phyloP scores from a whole-genome alignment of 2,888 invertebrate genomes.

The Epinotia demarniana region DNA sequence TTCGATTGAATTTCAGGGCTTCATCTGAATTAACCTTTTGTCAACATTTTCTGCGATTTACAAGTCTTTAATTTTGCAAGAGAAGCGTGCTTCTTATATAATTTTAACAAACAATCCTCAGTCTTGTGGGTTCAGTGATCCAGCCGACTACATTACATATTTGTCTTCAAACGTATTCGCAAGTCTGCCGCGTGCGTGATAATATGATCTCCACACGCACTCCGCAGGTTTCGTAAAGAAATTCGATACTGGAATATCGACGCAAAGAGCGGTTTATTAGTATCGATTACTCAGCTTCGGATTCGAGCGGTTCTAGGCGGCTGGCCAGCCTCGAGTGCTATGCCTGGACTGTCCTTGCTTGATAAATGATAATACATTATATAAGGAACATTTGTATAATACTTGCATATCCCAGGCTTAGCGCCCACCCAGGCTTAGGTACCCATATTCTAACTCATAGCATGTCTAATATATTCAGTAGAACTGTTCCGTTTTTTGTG shows the following conservation, averaged over 20 bases:
- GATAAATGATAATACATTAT: constrained; percentile 23
- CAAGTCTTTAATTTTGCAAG: not conserved
- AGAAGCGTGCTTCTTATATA: not conserved
- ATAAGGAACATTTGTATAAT: constrained; percentile 8
- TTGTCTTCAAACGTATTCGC: constrained; percentile 1
- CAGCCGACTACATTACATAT: constrained; percentile 2
- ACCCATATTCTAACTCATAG: not conserved
- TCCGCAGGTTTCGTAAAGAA: constrained; percentile 45
- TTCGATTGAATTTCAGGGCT: not conserved
- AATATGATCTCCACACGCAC: constrained; percentile 42
- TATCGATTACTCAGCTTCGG: constrained; percentile 57
- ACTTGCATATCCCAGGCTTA: constrained; percentile 5
- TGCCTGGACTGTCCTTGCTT: not conserved
- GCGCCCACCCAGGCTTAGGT: not conserved
- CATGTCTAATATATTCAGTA: constrained; percentile 21
- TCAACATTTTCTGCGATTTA: not conserved
- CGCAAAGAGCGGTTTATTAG: constrained; percentile 47
- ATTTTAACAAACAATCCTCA: constrained; percentile 5
- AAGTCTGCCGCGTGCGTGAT: constrained; percentile 1
- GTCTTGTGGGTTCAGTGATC: constrained; percentile 10
- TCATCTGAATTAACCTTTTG: not conserved
- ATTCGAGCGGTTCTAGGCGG: constrained; percentile 59
- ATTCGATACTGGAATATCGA: constrained; percentile 59
- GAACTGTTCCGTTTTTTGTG: constrained; percentile 16
- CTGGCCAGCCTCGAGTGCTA: constrained; percentile 47